Percentiles rank a stretch among this genome's conserved stretches.
Conservation (phyloP, 2,888 invertebrate genomes). For the Epinotia demarniana region DNA sequence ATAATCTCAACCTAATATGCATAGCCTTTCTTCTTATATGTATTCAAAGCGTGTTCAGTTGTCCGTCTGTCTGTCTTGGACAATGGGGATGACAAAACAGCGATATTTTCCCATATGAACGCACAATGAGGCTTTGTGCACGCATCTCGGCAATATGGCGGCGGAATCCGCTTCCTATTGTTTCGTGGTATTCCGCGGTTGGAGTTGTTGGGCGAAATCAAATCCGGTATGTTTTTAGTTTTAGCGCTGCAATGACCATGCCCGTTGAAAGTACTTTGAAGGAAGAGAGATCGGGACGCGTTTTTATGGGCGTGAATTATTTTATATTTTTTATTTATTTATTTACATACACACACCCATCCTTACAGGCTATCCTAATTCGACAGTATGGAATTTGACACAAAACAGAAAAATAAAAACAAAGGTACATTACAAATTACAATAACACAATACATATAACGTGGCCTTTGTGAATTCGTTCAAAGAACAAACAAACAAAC, state of each 20-base stretch:
- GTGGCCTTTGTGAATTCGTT: no score
- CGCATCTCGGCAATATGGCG: conserved; percentile 63
- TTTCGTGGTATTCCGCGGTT: conserved; percentile 60
- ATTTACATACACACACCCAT: no score
- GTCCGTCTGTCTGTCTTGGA: conserved; percentile 79
- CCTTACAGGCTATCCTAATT: no score
- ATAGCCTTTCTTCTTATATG: conserved; percentile 66
- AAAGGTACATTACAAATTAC: no score
- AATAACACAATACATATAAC: no score
- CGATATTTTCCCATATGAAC: conserved; percentile 81
- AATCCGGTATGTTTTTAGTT: conserved; percentile 17
- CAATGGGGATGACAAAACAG: conserved; percentile 82
- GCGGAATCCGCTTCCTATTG: conserved; percentile 63
- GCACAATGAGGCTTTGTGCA: conserved; percentile 76
- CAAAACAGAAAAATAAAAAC: no score
- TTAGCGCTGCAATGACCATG: conserved; percentile 2
- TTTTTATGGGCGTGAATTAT: no score
- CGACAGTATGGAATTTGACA: no score
- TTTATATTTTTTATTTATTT: no score
- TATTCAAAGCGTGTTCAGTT: conserved; percentile 80
- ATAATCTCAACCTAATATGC: conserved; percentile 62
- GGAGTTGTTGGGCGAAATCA: conserved; percentile 34
- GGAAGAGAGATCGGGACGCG: not conserved
- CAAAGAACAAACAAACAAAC: no score
- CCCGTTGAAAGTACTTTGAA: not conserved